phyloP scores from a whole-genome alignment of 2,113 vertebrate species.

The Corvus cornix region DNA sequence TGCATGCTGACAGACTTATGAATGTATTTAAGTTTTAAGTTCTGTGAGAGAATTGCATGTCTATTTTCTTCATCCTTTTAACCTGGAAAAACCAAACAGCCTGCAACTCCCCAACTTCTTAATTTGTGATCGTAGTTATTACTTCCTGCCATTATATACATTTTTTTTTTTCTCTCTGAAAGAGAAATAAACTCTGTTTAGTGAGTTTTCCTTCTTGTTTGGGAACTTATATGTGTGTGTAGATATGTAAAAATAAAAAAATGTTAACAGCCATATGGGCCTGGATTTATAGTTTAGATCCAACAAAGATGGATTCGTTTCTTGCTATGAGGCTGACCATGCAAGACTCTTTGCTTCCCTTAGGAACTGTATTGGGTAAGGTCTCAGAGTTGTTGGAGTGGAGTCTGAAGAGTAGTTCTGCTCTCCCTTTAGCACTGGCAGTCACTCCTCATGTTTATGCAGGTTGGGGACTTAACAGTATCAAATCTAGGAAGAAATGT shows the following conservation, averaged over 20 bases:
- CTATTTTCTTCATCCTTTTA: neutral
- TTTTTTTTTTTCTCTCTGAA: neutral
- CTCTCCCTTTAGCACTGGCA: neutral
- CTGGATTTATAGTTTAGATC: neutral
- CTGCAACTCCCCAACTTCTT: neutral
- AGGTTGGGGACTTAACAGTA: neutral
- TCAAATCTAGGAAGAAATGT: constrained; percentile 11
- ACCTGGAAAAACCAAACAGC: neutral
- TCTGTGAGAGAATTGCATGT: neutral
- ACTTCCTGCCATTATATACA: neutral
- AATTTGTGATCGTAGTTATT: neutral
- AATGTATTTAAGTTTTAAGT: neutral
- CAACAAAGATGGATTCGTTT: neutral
- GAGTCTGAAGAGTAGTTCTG: neutral
- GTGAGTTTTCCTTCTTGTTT: neutral
- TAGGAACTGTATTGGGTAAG: neutral
- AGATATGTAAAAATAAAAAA: neutral
- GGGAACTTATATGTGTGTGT: neutral
- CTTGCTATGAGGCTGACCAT: neutral
- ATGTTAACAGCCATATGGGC: neutral
- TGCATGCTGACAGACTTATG: accelerated
- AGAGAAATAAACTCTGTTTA: neutral
- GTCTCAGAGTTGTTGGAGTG: neutral
- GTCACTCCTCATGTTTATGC: accelerated
- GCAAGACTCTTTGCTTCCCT: neutral